A percentile compares a stretch with the other conserved stretches of the same genome.
Conservation (phyloP, 2,797 vertebrate genomes). For the Myiothlypis chrysogaster region DNA sequence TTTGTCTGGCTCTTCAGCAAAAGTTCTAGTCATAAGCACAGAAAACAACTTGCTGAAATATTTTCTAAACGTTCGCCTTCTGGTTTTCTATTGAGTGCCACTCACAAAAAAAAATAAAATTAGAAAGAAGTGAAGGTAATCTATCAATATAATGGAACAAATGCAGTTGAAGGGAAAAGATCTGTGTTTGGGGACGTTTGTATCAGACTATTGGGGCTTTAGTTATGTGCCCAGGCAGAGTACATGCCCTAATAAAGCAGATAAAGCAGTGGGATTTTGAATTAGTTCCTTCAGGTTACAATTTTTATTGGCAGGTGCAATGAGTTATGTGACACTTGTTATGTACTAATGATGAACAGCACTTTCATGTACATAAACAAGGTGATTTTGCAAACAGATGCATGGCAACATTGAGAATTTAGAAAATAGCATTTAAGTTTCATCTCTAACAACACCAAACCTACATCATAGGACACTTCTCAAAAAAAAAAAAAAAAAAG, state of each 20-base stretch:
- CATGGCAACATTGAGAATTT: not conserved
- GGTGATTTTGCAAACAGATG: not conserved
- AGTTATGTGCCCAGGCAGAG: not conserved
- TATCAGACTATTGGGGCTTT: not conserved
- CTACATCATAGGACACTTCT: rapidly evolving
- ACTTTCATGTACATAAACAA: not conserved
- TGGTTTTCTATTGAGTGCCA: not conserved
- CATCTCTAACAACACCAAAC: not conserved
- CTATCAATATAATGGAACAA: not conserved
- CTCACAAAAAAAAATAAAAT: not conserved
- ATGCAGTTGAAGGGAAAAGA: not conserved
- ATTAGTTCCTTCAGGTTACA: not conserved
- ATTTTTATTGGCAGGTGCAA: not conserved
- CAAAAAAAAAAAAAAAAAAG: not conserved
- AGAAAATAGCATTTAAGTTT: not conserved
- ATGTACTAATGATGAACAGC: not conserved
- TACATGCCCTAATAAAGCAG: not conserved
- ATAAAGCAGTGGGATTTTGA: not conserved
- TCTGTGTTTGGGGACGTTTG: not conserved
- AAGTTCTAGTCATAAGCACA: not conserved
- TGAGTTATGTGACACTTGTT: not conserved
- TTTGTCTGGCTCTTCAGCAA: not conserved
- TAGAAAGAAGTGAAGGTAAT: not conserved
- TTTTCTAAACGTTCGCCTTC: not conserved
- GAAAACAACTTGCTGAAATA: not conserved